Evolutionary conservation across 2,113 vertebrate genomes (phyloP), one percentile per base, ranked within the genome.

Genomic region (Hydropotes inermis): DNA sequence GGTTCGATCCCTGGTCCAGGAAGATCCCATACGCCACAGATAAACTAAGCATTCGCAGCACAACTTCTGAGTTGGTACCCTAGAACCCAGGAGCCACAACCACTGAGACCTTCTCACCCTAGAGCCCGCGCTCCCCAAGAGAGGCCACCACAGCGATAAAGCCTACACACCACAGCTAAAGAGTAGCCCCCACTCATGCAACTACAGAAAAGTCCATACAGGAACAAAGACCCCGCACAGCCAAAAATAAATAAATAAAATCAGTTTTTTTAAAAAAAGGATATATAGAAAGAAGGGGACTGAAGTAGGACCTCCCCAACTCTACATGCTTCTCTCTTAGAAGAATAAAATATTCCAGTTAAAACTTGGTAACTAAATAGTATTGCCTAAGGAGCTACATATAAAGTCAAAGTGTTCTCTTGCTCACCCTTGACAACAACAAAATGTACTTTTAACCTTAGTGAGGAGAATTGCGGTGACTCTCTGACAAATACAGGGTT

Each of bases 401-500:
- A 3, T 0, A 11, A 54, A 60, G 50, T 50, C 52, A 25, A 6
- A 12, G 1, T 14, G 89, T 78, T 43, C 95, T 61, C 85, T 89
- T 89, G 25, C 61, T 82, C 28, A 19, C 67, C 91, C 67, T 45
- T 61, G 19, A 7, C 25, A 8, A 36, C 92, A 52, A 45, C 90
- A 28, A 16, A 11, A 57, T 11, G 50, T 3, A 12, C 45, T 43
- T 15, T 17, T 6, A 12, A 10, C 47, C 82, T 60, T 1, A 13
- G 4, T 8, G 0, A 0, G 0, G 33, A 27, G 25, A 17, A 1
- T 10, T 0, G 0, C n/a, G 45, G n/a, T 1, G 11, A 5, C 7
- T 4, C 6, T 25, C 57, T 15, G 0, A 16, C 27, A 2, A 21
- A 83, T 55, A 21, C 21, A 0, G 36, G 16, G 1, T 1, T 30